Percentiles rank a stretch among this genome's conserved stretches.
phyloP scores from a whole-genome alignment of 1,140 invertebrate genomes.

The Nixonia krombeini region DNA sequence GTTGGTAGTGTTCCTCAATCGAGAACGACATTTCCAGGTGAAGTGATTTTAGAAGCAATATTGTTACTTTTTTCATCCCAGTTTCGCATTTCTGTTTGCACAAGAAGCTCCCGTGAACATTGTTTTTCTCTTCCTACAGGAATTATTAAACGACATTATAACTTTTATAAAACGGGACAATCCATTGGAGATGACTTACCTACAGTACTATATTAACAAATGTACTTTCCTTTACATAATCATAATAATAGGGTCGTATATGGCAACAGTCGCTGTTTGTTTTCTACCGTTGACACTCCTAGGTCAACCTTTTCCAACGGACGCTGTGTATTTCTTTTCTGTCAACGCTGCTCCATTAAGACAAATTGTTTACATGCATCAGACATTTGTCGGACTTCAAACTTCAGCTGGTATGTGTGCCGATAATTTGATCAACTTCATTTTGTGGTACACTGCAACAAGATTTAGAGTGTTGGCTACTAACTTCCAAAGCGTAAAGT shows the following conservation, averaged over 20 bases:
- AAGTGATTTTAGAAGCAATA: too few species aligned
- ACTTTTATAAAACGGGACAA: conserved; percentile 5
- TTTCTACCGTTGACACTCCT: conserved; percentile 32
- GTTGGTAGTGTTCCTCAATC: too few species aligned
- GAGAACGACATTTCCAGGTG: too few species aligned
- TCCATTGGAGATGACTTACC: conserved; percentile 3
- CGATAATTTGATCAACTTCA: conserved; percentile 46
- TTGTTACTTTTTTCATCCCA: too few species aligned
- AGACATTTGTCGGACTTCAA: conserved; percentile 51
- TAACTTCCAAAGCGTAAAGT: conserved; percentile 24
- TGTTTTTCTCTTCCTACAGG: too few species aligned
- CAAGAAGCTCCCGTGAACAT: too few species aligned
- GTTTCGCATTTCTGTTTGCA: too few species aligned
- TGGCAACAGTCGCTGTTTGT: conserved; percentile 24
- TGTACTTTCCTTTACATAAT: conserved; percentile 15
- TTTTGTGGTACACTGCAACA: conserved; percentile 49
- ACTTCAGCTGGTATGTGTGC: conserved; percentile 40
- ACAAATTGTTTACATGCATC: conserved; percentile 53
- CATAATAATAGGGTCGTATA: conserved; percentile 20
- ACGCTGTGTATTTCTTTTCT: conserved; percentile 57
- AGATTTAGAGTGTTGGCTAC: conserved; percentile 48
- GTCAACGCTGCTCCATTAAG: conserved; percentile 33
- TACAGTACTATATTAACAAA: conserved; percentile 33
- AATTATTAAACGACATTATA: conserved; percentile 6
- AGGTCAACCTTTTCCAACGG: conserved; percentile 40